phyloP scores from a whole-genome alignment of 2,797 vertebrate genomes.

The Avahi laniger region DNA sequence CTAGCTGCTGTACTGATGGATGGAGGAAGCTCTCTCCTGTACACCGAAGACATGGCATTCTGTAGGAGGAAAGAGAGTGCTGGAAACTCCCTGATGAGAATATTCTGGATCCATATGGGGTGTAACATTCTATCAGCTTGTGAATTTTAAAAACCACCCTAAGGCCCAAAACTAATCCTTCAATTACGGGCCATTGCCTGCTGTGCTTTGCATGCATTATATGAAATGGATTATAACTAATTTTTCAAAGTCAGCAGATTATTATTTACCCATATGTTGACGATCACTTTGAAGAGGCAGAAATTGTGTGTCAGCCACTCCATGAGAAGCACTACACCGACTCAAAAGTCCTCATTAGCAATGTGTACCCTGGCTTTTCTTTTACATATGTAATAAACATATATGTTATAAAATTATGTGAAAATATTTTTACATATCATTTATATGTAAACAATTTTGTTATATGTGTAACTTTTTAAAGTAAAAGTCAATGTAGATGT shows the following conservation, averaged over 20 bases:
- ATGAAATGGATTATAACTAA: conserved; percentile 74
- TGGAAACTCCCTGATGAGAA: conserved; percentile 61
- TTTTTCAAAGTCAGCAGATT: conserved; percentile 78
- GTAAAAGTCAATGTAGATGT: neutral
- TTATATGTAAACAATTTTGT: conserved; percentile 23
- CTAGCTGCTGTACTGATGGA: neutral
- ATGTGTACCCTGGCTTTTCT: neutral
- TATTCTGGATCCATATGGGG: conserved; percentile 68
- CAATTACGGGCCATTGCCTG: conserved; percentile 65
- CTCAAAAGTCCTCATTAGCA: conserved; percentile 37
- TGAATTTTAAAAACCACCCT: conserved; percentile 73
- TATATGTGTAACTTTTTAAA: neutral
- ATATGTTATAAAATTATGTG: neutral
- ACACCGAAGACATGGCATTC: neutral
- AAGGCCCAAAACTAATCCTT: conserved; percentile 72
- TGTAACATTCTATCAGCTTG: conserved; percentile 66
- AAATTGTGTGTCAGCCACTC: conserved; percentile 46
- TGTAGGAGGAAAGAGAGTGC: conserved; percentile 39
- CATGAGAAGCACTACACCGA: neutral
- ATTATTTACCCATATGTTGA: conserved; percentile 78
- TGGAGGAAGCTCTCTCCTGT: neutral
- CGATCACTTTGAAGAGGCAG: conserved; percentile 50
- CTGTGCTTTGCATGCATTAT: conserved; percentile 59
- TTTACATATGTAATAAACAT: neutral
- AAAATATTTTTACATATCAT: conserved; percentile 18